Evolutionary conservation across 2,888 invertebrate genomes (phyloP).

Genomic region (Cylloceria caligata): DNA sequence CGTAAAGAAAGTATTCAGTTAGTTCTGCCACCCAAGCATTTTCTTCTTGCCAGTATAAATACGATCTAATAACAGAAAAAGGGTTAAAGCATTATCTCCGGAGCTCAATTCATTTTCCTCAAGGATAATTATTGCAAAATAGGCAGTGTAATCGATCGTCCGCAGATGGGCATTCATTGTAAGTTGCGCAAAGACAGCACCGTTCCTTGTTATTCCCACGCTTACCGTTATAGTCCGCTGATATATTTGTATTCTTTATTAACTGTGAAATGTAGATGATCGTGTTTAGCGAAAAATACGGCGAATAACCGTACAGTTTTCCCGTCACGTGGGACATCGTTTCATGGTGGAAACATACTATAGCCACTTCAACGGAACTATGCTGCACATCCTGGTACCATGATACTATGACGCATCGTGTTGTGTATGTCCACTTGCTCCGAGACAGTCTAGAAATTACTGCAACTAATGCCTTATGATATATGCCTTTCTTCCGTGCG

Average conservation of each 20-base stretch:
- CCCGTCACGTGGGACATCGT: conserved; percentile 41
- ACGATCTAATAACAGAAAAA: neutral
- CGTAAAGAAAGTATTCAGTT: neutral
- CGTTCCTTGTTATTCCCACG: conserved; percentile 17
- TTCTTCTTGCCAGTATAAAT: neutral
- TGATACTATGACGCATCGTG: conserved; percentile 25
- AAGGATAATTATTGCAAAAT: conserved; percentile 31
- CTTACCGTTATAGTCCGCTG: conserved; percentile 31
- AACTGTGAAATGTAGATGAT: conserved; percentile 48
- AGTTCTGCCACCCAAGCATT: neutral
- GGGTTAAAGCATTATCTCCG: neutral
- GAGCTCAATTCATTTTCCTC: conserved; percentile 46
- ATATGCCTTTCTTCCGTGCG: conserved; percentile 75
- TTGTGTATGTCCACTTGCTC: conserved; percentile 78
- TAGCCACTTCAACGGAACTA: conserved; percentile 35
- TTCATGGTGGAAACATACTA: conserved; percentile 3
- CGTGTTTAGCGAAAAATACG: conserved; percentile 44
- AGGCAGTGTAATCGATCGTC: conserved; percentile 20
- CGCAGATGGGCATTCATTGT: conserved; percentile 51
- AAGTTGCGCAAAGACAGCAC: conserved; percentile 43
- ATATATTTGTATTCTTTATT: conserved; percentile 49
- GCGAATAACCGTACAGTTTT: conserved; percentile 49
- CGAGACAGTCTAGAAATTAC: conserved; percentile 79
- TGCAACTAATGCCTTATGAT: conserved; percentile 80
- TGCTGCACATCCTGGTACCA: neutral